Percentiles rank a stretch among this genome's conserved stretches.
These are phyloP conservation scores for Phania funesta DNA, from an alignment of 2,888 invertebrate genomes.

Conservation along the genomic window DNA sequence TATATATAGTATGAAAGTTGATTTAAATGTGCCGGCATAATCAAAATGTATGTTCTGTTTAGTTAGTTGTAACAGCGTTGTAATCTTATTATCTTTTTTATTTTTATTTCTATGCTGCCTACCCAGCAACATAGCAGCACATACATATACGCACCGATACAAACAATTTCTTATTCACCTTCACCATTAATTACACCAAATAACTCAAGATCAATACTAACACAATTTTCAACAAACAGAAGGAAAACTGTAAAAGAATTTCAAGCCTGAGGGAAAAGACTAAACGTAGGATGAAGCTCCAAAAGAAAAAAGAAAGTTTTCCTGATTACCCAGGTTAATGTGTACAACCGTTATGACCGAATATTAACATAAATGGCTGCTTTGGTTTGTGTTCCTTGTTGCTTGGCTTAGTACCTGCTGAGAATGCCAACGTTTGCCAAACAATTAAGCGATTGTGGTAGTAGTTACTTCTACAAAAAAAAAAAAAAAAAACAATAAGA, in stretches of 20 bases:
- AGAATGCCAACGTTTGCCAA: constrained; percentile 36
- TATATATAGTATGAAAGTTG: too few relatives aligned
- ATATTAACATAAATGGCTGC: constrained; percentile 50
- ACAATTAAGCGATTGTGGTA: constrained; percentile 63
- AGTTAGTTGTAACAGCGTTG: constrained; percentile 40
- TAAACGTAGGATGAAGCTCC: not conserved
- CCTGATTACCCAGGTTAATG: constrained; percentile 64
- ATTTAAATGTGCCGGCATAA: too few relatives aligned
- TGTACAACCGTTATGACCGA: constrained; percentile 62
- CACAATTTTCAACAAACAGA: constrained; percentile 46
- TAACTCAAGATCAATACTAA: constrained; percentile 67
- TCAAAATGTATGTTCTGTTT: too few relatives aligned
- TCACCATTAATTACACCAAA: constrained; percentile 61
- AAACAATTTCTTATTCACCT: not conserved
- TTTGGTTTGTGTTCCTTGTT: constrained; percentile 15
- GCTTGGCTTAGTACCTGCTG: not conserved
- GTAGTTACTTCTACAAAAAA: not conserved
- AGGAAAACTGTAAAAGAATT: constrained; percentile 46
- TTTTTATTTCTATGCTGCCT: constrained; percentile 53
- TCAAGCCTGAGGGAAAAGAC: constrained; percentile 14
- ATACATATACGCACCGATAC: not conserved
- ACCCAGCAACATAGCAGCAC: not conserved
- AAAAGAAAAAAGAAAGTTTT: constrained; percentile 41
- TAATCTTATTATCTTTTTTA: constrained; percentile 54
- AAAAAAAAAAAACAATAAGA: not conserved